phyloP scores from a whole-genome alignment of 2,888 invertebrate genomes.

The Lamellibrachia satsuma region DNA sequence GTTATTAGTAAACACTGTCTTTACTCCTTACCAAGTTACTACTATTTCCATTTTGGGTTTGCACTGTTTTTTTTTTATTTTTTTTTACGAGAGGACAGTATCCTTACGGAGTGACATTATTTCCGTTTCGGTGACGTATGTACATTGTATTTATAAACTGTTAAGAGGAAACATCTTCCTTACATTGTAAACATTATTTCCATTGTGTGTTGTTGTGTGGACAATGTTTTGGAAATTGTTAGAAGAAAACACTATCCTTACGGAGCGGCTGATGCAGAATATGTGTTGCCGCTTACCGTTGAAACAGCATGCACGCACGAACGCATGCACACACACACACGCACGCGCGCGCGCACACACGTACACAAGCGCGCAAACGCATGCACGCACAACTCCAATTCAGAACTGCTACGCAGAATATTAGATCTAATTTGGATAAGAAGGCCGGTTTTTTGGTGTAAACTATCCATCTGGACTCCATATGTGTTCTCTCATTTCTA shows the following conservation, averaged over 20 bases:
- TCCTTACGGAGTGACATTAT: background rate
- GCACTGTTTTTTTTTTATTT: too few species aligned
- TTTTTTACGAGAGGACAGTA: background rate
- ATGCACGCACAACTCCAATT: background rate
- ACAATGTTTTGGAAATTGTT: background rate
- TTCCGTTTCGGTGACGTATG: background rate
- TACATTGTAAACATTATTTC: background rate
- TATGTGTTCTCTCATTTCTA: background rate
- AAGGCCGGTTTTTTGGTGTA: background rate
- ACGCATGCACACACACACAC: too few species aligned
- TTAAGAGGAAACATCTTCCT: background rate
- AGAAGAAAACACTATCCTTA: background rate
- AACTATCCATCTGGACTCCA: background rate
- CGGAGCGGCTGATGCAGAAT: background rate
- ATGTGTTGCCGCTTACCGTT: too few species aligned
- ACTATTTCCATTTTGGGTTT: too few species aligned
- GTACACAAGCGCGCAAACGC: background rate
- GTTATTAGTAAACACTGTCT: background rate
- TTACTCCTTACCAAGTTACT: background rate
- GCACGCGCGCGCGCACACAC: too few species aligned
- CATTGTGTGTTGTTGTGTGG: background rate
- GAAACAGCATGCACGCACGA: too few species aligned
- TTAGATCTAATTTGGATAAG: background rate
- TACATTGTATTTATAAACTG: background rate
- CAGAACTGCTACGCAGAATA: background rate